phyloP scores from a whole-genome alignment of 2,888 invertebrate species.

The Philaethria dido region DNA sequence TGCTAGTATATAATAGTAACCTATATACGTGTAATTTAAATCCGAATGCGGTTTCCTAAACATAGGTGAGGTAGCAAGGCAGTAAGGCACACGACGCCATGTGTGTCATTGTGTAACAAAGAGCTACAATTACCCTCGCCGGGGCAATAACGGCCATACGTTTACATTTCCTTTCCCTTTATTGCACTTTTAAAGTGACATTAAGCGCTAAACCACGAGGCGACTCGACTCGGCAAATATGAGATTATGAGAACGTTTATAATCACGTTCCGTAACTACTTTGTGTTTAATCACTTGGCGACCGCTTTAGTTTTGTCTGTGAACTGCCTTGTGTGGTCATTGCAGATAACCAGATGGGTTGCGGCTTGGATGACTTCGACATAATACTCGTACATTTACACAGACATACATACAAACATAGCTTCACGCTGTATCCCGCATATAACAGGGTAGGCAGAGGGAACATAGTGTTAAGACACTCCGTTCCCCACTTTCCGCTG shows the following conservation, averaged over 20 bases:
- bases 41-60: neutral
- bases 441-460: too few relatives aligned
- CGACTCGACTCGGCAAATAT: constrained; percentile 1
- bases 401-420: too few relatives aligned
- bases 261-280: neutral
- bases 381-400: too few relatives aligned
- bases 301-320: neutral
- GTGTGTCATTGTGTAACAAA: constrained; percentile 16
- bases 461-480: too few relatives aligned
- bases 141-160: constrained; percentile 25
- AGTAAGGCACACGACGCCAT: neutral
- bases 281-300: neutral
- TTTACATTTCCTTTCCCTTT: constrained; percentile 32
- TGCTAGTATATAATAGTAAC: too few relatives aligned
- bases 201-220: constrained; percentile 17
- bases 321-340: neutral
- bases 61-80: neutral
- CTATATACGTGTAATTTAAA: neutral
- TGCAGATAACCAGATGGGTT: neutral
- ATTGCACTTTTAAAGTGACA: constrained; percentile 31
- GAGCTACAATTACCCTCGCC: constrained; percentile 24
- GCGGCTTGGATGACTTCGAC: neutral
- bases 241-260: constrained; percentile 12
- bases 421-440: too few relatives aligned
- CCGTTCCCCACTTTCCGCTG: too few relatives aligned